Evolutionary conservation across 1,140 invertebrate species (phyloP).

Genomic region (Thaumatotibia leucotreta): DNA sequence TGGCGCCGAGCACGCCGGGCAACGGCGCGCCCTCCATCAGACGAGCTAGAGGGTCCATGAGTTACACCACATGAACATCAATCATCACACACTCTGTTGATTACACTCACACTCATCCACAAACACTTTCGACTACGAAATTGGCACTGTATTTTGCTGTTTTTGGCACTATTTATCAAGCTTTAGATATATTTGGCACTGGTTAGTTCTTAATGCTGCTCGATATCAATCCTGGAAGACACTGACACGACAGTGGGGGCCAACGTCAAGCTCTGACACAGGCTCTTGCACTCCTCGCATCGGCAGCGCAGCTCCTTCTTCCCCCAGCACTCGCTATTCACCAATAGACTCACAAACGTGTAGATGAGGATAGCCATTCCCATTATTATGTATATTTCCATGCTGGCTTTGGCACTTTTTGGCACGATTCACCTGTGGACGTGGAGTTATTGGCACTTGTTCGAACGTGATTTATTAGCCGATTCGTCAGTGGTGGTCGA

Average conservation of each 20-base stretch:
- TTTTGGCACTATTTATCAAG: too few relatives aligned
- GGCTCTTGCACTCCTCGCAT: constrained; percentile 56
- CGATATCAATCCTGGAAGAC: constrained; percentile 49
- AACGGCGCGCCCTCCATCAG: constrained; percentile 82
- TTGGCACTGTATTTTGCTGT: too few relatives aligned
- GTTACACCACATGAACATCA: constrained; percentile 28
- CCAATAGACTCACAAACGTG: constrained; percentile 41
- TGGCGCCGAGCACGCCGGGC: constrained; percentile 80
- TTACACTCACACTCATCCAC: too few relatives aligned
- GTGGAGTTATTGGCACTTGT: constrained; percentile 16
- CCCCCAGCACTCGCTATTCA: constrained; percentile 58
- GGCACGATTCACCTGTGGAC: constrained; percentile 5
- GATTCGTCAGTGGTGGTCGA: constrained; percentile 26
- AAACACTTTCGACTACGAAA: too few relatives aligned
- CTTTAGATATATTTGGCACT: too few relatives aligned
- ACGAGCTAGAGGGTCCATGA: constrained; percentile 87
- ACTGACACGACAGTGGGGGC: constrained; percentile 43
- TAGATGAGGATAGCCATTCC: constrained; percentile 62
- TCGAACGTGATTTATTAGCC: not conserved
- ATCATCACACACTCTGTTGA: too few relatives aligned
- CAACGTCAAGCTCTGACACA: constrained; percentile 30
- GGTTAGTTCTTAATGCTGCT: constrained; percentile 37
- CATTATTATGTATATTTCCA: constrained; percentile 66
- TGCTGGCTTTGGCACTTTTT: constrained; percentile 26
- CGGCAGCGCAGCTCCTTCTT: constrained; percentile 45